Conservation (phyloP, 2,888 invertebrate genomes). For the Zygogramma bicolorata region DNA sequence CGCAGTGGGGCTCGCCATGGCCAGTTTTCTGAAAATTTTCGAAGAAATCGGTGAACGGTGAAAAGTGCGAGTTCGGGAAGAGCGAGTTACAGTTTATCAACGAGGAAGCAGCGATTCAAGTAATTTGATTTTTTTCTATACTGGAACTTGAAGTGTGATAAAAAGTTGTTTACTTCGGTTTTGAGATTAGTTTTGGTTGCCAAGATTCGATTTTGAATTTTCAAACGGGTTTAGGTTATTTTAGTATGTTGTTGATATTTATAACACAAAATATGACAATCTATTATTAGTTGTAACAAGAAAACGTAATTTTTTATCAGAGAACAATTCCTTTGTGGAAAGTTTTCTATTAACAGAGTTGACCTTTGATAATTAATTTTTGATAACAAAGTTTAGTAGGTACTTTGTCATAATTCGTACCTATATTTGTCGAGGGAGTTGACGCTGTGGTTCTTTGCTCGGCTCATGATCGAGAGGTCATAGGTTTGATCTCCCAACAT, state of each 20-base stretch:
- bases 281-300: too few species aligned
- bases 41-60: slow-evolving; percentile 14
- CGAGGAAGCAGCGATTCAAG: neutral
- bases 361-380: too few species aligned
- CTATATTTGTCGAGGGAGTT: too few species aligned
- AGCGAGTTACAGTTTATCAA: slow-evolving; percentile 19
- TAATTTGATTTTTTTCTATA: neutral
- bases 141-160: neutral
- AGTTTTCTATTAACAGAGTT: too few species aligned
- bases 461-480: too few species aligned
- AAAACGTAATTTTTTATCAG: too few species aligned
- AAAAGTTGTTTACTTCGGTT: slow-evolving; percentile 19
- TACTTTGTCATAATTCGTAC: too few species aligned
- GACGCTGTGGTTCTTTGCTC: too few species aligned
- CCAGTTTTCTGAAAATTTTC: slow-evolving; percentile 26
- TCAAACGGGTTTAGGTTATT: neutral
- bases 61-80: slow-evolving; percentile 12
- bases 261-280: neutral
- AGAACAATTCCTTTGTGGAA: too few species aligned
- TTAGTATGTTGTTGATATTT: neutral
- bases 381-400: too few species aligned
- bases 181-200: neutral
- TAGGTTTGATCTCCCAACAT: too few species aligned
- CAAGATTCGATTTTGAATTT: neutral
- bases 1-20: too few species aligned